A percentile compares a stretch with the other conserved stretches of the same genome.
Conservation (phyloP, 2,113 vertebrate genomes). For the Ctenodactylus gundi region DNA sequence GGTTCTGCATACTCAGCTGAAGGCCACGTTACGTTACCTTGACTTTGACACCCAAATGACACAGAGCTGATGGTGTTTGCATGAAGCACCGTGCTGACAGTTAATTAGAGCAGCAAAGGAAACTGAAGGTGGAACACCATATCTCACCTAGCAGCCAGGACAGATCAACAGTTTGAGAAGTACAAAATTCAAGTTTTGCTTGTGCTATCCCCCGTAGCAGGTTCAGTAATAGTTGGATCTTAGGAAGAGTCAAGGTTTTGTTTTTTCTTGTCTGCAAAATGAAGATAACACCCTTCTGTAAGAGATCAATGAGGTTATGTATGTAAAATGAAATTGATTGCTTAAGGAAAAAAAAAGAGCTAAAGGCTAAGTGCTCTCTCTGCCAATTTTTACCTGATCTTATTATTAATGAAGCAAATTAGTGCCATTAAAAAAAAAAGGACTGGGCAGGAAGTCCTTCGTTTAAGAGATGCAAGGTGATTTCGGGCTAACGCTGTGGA, state of each 20-base stretch:
- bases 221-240: not conserved
- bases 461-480: not conserved
- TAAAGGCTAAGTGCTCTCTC: not conserved
- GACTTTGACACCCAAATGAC: not conserved
- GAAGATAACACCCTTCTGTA: not conserved
- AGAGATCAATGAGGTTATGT: conserved; percentile 19
- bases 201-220: not conserved
- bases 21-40: not conserved
- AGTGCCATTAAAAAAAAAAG: not conserved
- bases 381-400: conserved; percentile 41
- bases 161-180: not conserved
- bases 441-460: conserved; percentile 20
- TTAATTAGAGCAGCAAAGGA: not conserved
- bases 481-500: conserved; percentile 4
- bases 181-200: not conserved
- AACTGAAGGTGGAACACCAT: not conserved
- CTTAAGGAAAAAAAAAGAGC: not conserved
- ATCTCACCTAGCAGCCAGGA: not conserved
- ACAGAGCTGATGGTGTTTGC: not conserved
- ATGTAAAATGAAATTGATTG: conserved; percentile 51
- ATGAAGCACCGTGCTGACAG: not conserved
- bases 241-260: not conserved
- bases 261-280: not conserved
- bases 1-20: not conserved
- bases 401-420: conserved; percentile 58